Percentiles rank a stretch among this genome's conserved stretches.
phyloP scores from a whole-genome alignment of 2,797 vertebrate species.

The Rhinogobio ventralis region DNA sequence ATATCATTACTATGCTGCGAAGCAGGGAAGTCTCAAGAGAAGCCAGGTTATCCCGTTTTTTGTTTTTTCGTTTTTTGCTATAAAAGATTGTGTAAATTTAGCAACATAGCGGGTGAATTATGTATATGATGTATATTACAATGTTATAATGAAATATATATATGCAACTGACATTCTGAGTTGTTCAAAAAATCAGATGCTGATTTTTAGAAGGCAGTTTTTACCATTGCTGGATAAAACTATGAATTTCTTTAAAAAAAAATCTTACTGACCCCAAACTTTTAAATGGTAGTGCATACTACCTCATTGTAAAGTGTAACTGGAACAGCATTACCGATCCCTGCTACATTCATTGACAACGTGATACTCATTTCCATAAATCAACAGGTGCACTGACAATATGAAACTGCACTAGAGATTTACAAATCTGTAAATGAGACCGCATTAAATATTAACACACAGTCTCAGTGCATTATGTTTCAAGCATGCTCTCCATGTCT shows the following conservation, averaged over 20 bases:
- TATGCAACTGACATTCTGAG: too few relatives aligned
- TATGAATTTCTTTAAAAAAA: background rate
- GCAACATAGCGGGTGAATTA: too few relatives aligned
- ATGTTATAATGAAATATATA: too few relatives aligned
- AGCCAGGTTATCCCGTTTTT: too few relatives aligned
- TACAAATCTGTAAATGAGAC: background rate
- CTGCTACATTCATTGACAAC: background rate
- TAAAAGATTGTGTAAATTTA: too few relatives aligned
- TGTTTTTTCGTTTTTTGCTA: too few relatives aligned
- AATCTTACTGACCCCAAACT: background rate
- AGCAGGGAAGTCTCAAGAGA: too few relatives aligned
- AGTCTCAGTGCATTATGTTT: background rate
- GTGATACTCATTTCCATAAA: background rate
- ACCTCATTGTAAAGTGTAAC: background rate
- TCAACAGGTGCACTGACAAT: conserved; percentile 2
- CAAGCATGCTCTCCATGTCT: background rate
- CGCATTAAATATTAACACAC: background rate
- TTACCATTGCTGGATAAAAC: background rate
- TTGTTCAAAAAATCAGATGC: too few relatives aligned
- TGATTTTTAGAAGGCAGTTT: too few relatives aligned
- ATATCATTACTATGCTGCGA: too few relatives aligned
- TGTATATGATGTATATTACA: too few relatives aligned
- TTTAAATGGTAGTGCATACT: background rate
- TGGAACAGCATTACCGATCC: background rate
- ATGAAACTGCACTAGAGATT: conserved; percentile 14